Evolutionary conservation across 2,888 invertebrate genomes (phyloP), one percentile per base, ranked within the genome.

Genomic region (Didymodactylos carnosus): DNA sequence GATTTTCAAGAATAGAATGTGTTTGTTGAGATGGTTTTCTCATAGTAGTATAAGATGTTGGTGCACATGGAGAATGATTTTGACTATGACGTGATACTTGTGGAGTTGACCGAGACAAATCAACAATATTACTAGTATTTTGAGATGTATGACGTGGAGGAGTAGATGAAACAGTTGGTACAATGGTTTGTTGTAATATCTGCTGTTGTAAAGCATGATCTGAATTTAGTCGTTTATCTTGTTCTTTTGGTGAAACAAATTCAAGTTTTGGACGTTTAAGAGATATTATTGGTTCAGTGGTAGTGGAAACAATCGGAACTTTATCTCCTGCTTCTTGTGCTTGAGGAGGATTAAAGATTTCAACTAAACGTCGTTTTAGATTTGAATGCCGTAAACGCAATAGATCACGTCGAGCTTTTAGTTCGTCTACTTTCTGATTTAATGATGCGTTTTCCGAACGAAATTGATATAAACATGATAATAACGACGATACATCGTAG

Each of bases 381-480:
- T 62, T 62, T 6, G 62, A 8, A 62, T 62, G 29, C 35, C 35
- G 29, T 1, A 62, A 29, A 35, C 62, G 62, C 19, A 62, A n/a
- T 35, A 35, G 35, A 62, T 62, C 62, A 14, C 62, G 62, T n/a
- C 62, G 62, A 62, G 29, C 35, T 35, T 35, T 62, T 11, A 62
- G 62, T 35, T 62, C 62, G n/a, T 62, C 62, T 6, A 62, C 19
- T 62, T 62, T 62, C 11, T 62, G 29, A 35, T 62, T 29, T 35
- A 62, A 62, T 7, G 35, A 16, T n/a, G 62, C 62, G 35, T 62
- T 62, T n/a, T 62, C 62, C 7, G 62, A 62, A 35, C 35, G 29
- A 35, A 62, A 62, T 62, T 62, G 62, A 62, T 62, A 62, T 62
- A 62, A 62, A 62, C 62, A 62, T 35, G 62, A 62, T 62, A 62